Evolutionary conservation across 2,113 vertebrate species (phyloP).

Genomic region (Porphyrio hochstetteri): DNA sequence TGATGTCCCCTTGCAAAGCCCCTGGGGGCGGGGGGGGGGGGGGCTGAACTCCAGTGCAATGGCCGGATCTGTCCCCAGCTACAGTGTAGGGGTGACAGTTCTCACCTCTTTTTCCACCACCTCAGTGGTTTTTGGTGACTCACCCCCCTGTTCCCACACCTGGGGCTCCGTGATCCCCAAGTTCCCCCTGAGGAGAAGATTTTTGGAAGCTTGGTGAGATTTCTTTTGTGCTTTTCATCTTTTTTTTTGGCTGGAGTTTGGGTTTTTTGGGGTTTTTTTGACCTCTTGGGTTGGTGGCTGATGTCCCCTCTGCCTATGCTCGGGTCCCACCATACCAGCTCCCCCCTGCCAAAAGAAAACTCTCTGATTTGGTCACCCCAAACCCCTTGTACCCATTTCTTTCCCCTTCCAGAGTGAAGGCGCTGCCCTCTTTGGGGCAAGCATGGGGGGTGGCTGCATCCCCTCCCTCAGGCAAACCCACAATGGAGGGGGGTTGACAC

Average conservation of each 20-base stretch:
- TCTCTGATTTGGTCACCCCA: fast-evolving
- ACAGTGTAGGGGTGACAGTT: background rate
- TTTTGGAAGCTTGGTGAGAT: background rate
- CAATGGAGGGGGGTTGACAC: no score
- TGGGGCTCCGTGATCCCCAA: background rate
- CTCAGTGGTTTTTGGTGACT: background rate
- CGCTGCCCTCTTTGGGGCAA: background rate
- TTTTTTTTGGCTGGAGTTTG: background rate
- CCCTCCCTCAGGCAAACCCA: background rate
- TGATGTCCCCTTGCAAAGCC: background rate
- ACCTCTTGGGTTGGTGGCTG: background rate
- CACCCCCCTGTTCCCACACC: fast-evolving
- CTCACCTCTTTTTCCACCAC: background rate
- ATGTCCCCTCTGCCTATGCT: background rate
- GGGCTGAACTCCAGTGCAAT: background rate
- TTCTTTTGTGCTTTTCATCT: background rate
- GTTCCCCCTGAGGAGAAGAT: fast-evolving
- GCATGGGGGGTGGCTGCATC: fast-evolving
- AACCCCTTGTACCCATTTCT: background rate
- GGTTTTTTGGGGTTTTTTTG: background rate
- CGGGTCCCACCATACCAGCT: fast-evolving
- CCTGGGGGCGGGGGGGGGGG: background rate
- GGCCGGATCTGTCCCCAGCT: background rate
- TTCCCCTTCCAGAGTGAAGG: background rate
- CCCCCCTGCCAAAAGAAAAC: background rate